Evolutionary conservation across 2,888 invertebrate genomes (phyloP).

Genomic region (Uloborus plumipes): DNA sequence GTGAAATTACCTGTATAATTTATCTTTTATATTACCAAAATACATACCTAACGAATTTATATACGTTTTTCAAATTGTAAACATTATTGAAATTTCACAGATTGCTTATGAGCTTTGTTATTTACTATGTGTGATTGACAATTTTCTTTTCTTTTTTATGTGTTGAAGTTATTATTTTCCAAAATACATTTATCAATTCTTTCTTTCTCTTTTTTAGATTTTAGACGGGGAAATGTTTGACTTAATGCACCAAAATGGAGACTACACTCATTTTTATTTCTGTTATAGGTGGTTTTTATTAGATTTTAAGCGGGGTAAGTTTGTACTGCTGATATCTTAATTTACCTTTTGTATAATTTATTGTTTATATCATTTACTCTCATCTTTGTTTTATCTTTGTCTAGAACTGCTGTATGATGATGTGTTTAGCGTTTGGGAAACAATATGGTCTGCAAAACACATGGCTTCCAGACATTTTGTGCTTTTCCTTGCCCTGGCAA

Average conservation of each 20-base stretch:
- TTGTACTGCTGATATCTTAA: neutral
- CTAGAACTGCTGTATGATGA: conserved; percentile 90
- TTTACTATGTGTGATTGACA: neutral
- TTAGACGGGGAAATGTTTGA: conserved; percentile 94
- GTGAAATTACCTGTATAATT: too few species aligned
- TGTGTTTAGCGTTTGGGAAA: conserved; percentile 93
- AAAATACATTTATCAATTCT: neutral
- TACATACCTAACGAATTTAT: too few species aligned
- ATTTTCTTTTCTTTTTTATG: neutral
- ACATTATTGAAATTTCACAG: neutral
- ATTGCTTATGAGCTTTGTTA: neutral
- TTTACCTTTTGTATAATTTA: neutral
- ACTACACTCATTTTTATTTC: conserved; percentile 97
- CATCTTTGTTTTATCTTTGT: conserved; percentile 51
- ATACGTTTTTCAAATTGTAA: too few species aligned
- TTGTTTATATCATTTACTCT: neutral
- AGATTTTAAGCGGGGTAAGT: conserved; percentile 87
- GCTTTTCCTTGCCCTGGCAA: conserved; percentile 90
- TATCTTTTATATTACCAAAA: too few species aligned
- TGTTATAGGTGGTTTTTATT: conserved; percentile 97
- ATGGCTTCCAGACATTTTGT: conserved; percentile 91
- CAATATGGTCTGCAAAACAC: conserved; percentile 93
- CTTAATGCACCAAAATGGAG: conserved; percentile 93
- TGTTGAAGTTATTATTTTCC: too few species aligned
- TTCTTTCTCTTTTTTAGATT: conserved; percentile 77